These are phyloP conservation scores for Sphaeramia orbicularis DNA, from an alignment of 2,797 vertebrate species.

Conservation along the genomic window DNA sequence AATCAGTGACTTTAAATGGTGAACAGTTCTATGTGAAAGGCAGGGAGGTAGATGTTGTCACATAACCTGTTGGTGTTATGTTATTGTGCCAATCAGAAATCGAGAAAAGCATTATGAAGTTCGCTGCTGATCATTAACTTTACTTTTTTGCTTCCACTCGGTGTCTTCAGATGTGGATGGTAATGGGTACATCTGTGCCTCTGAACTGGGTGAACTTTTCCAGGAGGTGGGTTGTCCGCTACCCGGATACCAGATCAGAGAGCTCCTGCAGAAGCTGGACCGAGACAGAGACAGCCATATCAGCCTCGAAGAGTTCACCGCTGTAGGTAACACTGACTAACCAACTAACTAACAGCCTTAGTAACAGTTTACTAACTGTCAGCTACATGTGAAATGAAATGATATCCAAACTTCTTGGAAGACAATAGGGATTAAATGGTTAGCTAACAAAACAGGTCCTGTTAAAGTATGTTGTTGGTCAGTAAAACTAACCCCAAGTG, in stretches of 20 bases:
- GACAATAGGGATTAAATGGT: not conserved
- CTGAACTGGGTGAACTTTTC: slow-evolving; percentile 91
- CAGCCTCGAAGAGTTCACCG: slow-evolving; percentile 92
- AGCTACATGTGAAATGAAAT: not conserved
- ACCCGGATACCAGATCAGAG: slow-evolving; percentile 93
- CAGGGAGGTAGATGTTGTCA: too few species aligned
- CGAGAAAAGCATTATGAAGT: not conserved
- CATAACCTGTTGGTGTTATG: too few species aligned
- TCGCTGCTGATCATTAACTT: not conserved
- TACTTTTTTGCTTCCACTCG: not conserved
- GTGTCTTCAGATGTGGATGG: slow-evolving; percentile 88
- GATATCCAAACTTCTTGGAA: not conserved
- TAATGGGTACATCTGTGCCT: slow-evolving; percentile 91
- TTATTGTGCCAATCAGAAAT: not conserved
- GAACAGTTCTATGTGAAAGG: too few species aligned
- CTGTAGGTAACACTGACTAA: slow-evolving; percentile 87
- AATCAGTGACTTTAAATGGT: too few species aligned
- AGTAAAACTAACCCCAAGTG: too few species aligned
- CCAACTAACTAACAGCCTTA: slow-evolving; percentile 12
- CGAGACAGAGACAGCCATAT: slow-evolving; percentile 93
- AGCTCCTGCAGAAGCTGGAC: slow-evolving; percentile 95
- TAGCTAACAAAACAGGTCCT: not conserved
- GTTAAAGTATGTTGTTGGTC: not conserved
- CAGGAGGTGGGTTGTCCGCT: slow-evolving; percentile 90
- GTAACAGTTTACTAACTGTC: not conserved